Evolutionary conservation across 2,113 vertebrate genomes (phyloP).

Genomic region (Psilopogon haemacephalus): DNA sequence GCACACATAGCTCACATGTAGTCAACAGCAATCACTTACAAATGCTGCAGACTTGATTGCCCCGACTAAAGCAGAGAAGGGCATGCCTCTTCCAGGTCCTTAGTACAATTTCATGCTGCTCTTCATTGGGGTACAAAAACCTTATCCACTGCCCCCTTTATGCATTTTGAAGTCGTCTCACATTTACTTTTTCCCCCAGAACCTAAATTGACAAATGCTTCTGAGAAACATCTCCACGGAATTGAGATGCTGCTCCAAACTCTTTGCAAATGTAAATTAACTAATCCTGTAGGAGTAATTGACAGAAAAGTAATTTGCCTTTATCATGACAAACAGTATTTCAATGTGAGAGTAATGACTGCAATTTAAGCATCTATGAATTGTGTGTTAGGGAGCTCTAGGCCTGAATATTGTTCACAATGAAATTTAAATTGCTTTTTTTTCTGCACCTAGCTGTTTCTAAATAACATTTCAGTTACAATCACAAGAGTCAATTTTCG

Average conservation of each 20-base stretch:
- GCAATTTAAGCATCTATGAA: constrained; percentile 56
- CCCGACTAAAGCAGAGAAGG: not conserved
- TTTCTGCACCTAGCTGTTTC: constrained; percentile 53
- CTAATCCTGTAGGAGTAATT: constrained; percentile 46
- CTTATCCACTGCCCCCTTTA: not conserved
- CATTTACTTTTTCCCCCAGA: not conserved
- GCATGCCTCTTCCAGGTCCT: not conserved
- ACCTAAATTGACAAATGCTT: not conserved
- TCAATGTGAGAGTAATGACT: constrained; percentile 55
- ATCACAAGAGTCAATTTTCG: not conserved
- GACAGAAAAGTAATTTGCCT: constrained; percentile 59
- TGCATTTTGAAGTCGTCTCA: not conserved
- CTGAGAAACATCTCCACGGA: not conserved
- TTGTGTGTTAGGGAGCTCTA: constrained; percentile 55
- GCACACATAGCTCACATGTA: rapidly evolving
- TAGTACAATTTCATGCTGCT: not conserved
- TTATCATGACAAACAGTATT: constrained; percentile 57
- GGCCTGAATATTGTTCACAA: constrained; percentile 29
- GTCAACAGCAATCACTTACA: not conserved
- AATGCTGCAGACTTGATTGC: not conserved
- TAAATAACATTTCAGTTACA: constrained; percentile 51
- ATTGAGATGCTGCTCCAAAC: not conserved
- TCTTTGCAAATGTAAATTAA: constrained; percentile 46
- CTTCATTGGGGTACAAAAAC: not conserved
- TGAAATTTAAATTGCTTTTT: constrained; percentile 60